Evolutionary conservation across 2,113 vertebrate species (phyloP).

Genomic region (Astur gentilis): DNA sequence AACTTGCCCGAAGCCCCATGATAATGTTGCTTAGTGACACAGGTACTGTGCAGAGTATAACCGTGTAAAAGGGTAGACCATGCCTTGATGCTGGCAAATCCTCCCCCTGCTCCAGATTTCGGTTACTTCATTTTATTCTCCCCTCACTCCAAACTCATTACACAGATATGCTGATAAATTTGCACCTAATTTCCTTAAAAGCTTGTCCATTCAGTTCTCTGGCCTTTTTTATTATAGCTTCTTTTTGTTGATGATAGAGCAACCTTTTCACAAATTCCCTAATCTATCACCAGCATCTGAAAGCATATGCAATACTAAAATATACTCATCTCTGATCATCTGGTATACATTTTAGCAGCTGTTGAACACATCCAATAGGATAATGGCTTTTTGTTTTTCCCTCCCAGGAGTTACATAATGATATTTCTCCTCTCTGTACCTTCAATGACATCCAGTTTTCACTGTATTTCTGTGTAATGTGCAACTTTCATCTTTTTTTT

Average conservation of each 20-base stretch:
- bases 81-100: background rate
- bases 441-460: background rate
- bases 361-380: background rate
- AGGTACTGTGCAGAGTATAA: background rate
- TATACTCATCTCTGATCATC: background rate
- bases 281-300: background rate
- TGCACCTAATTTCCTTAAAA: background rate
- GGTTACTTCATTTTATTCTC: background rate
- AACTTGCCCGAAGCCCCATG: background rate
- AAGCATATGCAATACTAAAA: background rate
- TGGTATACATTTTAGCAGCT: background rate
- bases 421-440: background rate
- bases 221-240: background rate
- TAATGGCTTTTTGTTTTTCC: background rate
- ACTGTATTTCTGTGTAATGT: background rate
- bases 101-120: background rate
- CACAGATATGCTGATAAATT: background rate
- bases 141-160: background rate
- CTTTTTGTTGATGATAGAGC: background rate
- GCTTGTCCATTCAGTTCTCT: background rate
- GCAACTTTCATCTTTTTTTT: background rate
- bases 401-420: background rate
- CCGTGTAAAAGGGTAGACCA: background rate
- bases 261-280: background rate
- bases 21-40: background rate